Percentiles rank a stretch among this genome's conserved stretches.
phyloP scores from a whole-genome alignment of 1,140 invertebrate genomes.

The Formica selysi region DNA sequence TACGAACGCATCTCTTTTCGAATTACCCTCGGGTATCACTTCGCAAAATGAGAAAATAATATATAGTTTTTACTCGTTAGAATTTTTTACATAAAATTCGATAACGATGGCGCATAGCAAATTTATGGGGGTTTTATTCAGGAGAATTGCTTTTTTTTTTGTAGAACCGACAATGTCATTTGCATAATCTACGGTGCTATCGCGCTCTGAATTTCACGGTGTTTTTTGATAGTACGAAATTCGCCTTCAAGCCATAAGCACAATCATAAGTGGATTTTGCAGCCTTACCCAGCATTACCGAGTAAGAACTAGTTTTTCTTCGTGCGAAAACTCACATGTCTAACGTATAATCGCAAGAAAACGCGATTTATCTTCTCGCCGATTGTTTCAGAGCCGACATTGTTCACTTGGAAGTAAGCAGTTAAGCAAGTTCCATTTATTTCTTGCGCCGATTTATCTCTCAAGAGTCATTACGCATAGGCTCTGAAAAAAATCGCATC shows the following conservation, averaged over 20 bases:
- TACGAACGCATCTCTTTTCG: background rate
- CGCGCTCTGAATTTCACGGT: conserved; percentile 7
- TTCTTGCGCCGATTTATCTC: conserved; percentile 30
- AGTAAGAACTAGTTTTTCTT: background rate
- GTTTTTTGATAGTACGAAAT: background rate
- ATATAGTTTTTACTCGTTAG: background rate
- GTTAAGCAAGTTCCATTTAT: background rate
- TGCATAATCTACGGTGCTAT: conserved; percentile 38
- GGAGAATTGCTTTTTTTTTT: conserved; percentile 21
- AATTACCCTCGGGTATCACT: conserved; percentile 3
- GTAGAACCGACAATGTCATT: background rate
- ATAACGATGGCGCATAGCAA: conserved; percentile 3
- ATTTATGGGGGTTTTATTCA: conserved; percentile 29
- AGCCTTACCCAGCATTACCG: background rate
- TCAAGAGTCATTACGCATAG: background rate
- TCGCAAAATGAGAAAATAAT: background rate
- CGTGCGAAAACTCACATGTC: background rate
- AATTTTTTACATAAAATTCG: background rate
- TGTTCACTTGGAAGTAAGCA: conserved; percentile 15
- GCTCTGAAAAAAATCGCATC: background rate
- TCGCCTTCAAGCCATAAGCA: background rate
- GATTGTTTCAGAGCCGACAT: conserved; percentile 13
- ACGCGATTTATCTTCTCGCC: conserved; percentile 21
- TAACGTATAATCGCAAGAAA: background rate
- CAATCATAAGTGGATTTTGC: background rate